Percentiles rank a stretch among this genome's conserved stretches.
phyloP scores from a whole-genome alignment of 1,140 invertebrate genomes.

The Chrysopa pallens region DNA sequence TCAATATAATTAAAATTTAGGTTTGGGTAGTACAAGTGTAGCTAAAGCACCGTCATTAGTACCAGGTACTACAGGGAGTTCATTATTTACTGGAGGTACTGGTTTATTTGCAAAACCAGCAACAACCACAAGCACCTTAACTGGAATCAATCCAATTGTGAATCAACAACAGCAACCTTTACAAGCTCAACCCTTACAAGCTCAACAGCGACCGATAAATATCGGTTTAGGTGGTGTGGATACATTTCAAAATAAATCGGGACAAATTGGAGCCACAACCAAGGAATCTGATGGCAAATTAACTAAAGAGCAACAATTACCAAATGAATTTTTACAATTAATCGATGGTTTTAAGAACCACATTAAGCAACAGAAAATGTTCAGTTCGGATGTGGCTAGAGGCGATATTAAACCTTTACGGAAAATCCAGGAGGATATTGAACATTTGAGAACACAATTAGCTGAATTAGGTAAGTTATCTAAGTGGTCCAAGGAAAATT shows the following conservation, averaged over 20 bases:
- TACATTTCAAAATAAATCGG: conserved; percentile 28
- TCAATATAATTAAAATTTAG: no score
- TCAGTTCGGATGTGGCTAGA: conserved; percentile 65
- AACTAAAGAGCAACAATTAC: conserved; percentile 50
- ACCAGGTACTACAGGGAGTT: conserved; percentile 3
- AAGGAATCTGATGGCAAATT: conserved; percentile 36
- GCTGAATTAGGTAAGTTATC: conserved; percentile 22
- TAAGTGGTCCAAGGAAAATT: conserved; percentile 15
- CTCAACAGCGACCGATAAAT: conserved; percentile 16
- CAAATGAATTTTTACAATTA: conserved; percentile 42
- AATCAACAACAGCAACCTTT: conserved; percentile 4
- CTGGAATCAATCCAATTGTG: background rate
- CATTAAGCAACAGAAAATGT: conserved; percentile 65
- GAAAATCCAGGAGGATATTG: conserved; percentile 38
- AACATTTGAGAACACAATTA: conserved; percentile 33
- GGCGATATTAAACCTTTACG: conserved; percentile 47
- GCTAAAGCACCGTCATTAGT: no score
- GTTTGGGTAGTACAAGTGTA: no score
- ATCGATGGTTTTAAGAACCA: conserved; percentile 49
- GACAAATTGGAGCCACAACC: conserved; percentile 14
- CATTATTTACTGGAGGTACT: conserved; percentile 3
- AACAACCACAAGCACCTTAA: conserved; percentile 2
- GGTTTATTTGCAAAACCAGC: conserved; percentile 8
- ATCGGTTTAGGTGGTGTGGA: conserved; percentile 46
- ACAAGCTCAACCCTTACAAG: conserved; percentile 15